phyloP scores from a whole-genome alignment of 23 tunicate species.

The Halocynthia aurantium region DNA sequence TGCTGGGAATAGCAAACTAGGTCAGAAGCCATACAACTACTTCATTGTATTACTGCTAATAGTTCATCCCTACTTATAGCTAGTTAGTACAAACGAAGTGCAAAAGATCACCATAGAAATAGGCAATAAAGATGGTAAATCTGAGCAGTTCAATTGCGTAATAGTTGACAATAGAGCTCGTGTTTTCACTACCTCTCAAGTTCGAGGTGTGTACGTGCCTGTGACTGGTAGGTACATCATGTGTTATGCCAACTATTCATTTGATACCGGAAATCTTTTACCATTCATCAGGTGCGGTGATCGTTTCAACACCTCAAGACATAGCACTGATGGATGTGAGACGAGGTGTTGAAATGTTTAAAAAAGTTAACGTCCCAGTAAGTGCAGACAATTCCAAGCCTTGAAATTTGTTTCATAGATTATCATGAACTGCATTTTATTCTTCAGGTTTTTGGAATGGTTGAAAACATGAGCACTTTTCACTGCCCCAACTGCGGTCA shows the following conservation, averaged over 20 bases:
- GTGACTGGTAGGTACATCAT: conserved; percentile 28
- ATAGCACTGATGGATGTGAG: conserved; percentile 52
- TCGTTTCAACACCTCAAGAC: conserved; percentile 65
- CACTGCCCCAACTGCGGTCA: conserved; percentile 52
- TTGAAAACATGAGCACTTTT: conserved; percentile 52
- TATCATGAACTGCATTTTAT: neutral
- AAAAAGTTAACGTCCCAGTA: conserved; percentile 47
- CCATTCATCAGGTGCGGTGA: conserved; percentile 39
- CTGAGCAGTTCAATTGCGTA: too few relatives aligned
- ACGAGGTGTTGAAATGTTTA: conserved; percentile 49
- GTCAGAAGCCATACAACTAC: too few relatives aligned
- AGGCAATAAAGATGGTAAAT: too few relatives aligned
- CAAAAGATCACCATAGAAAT: too few relatives aligned
- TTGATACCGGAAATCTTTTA: neutral
- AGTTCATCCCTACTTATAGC: too few relatives aligned
- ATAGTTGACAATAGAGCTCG: too few relatives aligned
- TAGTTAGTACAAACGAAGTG: too few relatives aligned
- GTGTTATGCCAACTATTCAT: neutral
- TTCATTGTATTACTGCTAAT: too few relatives aligned
- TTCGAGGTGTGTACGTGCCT: conserved; percentile 24
- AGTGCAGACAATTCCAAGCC: neutral
- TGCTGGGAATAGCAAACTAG: too few relatives aligned
- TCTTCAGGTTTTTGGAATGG: conserved; percentile 37
- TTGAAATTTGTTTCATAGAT: neutral
- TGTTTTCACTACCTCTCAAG: too few relatives aligned